Evolutionary conservation across 2,113 vertebrate species (phyloP), one percentile per base, ranked within the genome.

Genomic region (Illadopsis cleaveri): DNA sequence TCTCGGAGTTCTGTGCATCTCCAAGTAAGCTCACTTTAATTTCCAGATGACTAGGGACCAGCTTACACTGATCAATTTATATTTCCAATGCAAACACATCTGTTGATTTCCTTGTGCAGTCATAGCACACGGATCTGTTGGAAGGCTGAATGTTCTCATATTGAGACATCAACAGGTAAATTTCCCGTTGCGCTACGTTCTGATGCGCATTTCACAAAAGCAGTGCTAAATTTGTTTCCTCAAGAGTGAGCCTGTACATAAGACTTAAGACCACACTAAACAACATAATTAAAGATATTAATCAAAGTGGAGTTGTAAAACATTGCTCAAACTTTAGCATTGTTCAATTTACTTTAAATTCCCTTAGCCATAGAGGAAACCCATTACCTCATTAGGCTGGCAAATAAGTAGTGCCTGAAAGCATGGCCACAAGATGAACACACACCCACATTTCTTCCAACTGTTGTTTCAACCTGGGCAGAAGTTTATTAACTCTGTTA

Each of bases 121-220:
- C 53, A 64, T 6, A 45, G n/a, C 44, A 37, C 14, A 1, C 3
- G 2, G 35, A 37, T 25, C 38, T 40, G 40, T 8, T 0, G 21
- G 58, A 69, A 24, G 9, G 45, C 15, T 69, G 42, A 65, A 42
- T 15, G 27, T 20, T 87, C 23, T 17, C 10, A 15, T 10, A 15
- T 0, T 8, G 78, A 62, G 23, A 20, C 12, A 44, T 10, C 62
- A 64, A 15, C 19, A 40, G 58, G 44, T 71, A 24, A 37, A 8
- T 30, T 75, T 42, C 89, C 72, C 60, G 0, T 11, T 60, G 30
- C 28, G 4, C 15, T 30, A 20, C 11, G n/a, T 20, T 68, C 60
- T 42, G 62, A 37, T 10, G 21, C 16, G 27, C 20, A 2, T 45
- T 54, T 61, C n/a, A 15, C 42, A 47, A 56, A 2, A 72, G 60